These are phyloP conservation scores for Clamator glandarius DNA, from an alignment of 2,797 vertebrate species.

Conservation along the genomic window DNA sequence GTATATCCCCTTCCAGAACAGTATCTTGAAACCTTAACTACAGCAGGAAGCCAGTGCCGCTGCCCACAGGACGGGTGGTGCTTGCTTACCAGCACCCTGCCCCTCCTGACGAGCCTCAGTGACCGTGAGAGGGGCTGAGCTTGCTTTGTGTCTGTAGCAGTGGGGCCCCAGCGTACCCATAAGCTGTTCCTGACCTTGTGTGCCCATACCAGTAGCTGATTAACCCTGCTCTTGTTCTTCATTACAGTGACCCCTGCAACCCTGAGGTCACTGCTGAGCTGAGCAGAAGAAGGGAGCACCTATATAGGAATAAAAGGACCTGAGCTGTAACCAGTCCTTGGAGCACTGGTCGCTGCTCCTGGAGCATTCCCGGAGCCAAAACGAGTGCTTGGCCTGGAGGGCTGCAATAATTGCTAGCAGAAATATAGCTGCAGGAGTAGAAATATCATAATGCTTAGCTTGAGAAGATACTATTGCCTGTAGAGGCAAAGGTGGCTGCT, in stretches of 20 bases:
- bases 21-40: not conserved
- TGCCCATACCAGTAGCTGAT: not conserved
- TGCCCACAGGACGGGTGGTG: not conserved
- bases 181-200: not conserved
- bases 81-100: not conserved
- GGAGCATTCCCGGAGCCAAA: not conserved
- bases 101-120: not conserved
- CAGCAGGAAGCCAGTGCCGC: not conserved
- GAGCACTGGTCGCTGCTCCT: not conserved
- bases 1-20: not conserved
- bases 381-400: not conserved
- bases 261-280: conserved; percentile 19
- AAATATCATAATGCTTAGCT: not conserved
- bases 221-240: conserved; percentile 21
- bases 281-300: not conserved
- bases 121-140: not conserved
- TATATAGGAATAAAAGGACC: not conserved
- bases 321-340: not conserved
- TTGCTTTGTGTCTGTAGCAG: not conserved
- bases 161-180: not conserved
- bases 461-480: not conserved
- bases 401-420: not conserved
- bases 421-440: not conserved
- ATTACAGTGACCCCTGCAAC: conserved; percentile 10
- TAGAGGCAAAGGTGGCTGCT: not conserved